Evolutionary conservation across 2,113 vertebrate genomes (phyloP).

Genomic region (Platichthys flesus): DNA sequence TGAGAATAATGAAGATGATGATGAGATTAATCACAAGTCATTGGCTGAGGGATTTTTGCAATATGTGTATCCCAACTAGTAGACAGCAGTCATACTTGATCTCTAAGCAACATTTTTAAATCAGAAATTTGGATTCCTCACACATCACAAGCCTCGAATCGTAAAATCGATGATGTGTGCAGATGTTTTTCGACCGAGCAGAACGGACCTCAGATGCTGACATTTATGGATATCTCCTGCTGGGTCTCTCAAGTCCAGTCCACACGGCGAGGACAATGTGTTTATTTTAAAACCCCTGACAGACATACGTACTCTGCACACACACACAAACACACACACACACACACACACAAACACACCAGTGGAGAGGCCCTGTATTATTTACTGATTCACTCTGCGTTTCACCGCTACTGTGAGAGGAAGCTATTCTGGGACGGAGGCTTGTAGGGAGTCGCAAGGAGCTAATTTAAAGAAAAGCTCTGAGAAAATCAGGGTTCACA

Average conservation of each 20-base stretch:
- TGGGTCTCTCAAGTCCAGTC: conserved; percentile 19
- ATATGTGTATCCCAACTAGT: too few relatives aligned
- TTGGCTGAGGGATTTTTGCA: background rate
- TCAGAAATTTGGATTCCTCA: background rate
- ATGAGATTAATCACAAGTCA: background rate
- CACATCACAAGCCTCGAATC: background rate
- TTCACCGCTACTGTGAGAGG: conserved; percentile 39
- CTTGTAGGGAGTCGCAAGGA: conserved; percentile 4
- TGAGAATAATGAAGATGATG: background rate
- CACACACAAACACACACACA: conserved; percentile 8
- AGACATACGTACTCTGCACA: conserved; percentile 23
- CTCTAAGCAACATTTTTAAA: background rate
- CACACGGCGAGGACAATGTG: conserved; percentile 45
- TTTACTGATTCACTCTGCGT: conserved; percentile 65
- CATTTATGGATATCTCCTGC: conserved; percentile 46
- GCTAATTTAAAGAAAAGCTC: conserved; percentile 25
- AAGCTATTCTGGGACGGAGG: conserved; percentile 10
- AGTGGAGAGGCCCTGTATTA: conserved; percentile 62
- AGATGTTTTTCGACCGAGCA: background rate
- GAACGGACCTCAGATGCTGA: conserved; percentile 19
- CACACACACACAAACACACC: conserved; percentile 23
- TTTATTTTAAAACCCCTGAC: conserved; percentile 59
- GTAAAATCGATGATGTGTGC: background rate
- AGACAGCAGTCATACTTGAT: background rate
- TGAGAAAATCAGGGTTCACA: background rate